Evolutionary conservation across 2,888 invertebrate species (phyloP).

Genomic region (Eudasyphora cyanicolor): DNA sequence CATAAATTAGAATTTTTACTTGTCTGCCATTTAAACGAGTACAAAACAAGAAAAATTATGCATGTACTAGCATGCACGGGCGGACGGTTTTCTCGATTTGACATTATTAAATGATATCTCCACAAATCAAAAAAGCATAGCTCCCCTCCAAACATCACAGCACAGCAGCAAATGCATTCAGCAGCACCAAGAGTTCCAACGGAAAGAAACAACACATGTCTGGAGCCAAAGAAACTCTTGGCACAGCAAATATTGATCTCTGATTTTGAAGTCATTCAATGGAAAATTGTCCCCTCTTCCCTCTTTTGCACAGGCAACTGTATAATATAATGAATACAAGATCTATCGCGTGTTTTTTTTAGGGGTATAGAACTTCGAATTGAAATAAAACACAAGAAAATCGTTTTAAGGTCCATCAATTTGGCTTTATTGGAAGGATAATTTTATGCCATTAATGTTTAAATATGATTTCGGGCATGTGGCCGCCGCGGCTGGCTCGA

Average conservation of each 20-base stretch:
- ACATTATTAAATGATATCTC: constrained; percentile 31
- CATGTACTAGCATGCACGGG: too few species aligned
- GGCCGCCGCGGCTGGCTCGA: too few species aligned
- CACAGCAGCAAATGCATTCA: neutral
- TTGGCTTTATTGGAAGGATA: too few species aligned
- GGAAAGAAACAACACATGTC: neutral
- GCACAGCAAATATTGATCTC: constrained; percentile 7
- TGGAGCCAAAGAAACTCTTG: neutral
- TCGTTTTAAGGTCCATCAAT: too few species aligned
- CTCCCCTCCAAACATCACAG: neutral
- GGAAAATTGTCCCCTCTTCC: neutral
- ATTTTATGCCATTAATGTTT: too few species aligned
- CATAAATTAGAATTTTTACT: constrained; percentile 39
- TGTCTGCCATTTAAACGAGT: constrained; percentile 2
- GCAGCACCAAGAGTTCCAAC: neutral
- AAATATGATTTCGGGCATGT: too few species aligned
- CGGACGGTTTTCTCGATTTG: constrained; percentile 23
- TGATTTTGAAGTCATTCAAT: neutral
- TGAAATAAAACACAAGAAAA: too few species aligned
- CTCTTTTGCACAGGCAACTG: neutral
- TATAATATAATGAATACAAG: neutral
- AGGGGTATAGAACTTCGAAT: too few species aligned
- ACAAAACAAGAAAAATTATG: too few species aligned
- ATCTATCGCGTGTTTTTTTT: too few species aligned
- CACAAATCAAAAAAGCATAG: constrained; percentile 11